Conservation (phyloP, 37 sponge, comb jelly and placozoan species). For the Dysidea cf. avara region DNA sequence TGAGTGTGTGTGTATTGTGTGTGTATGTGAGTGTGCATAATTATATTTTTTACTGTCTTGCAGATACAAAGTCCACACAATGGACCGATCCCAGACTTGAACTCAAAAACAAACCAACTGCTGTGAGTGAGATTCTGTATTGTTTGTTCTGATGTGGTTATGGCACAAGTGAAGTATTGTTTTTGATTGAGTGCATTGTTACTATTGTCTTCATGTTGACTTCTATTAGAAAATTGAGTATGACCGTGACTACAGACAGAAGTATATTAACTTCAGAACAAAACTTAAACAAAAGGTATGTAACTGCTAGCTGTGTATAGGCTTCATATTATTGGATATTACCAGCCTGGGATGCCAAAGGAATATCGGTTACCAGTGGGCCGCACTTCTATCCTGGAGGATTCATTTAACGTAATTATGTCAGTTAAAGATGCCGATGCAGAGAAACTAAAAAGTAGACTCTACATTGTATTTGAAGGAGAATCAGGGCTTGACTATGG, state of each 20-base stretch:
- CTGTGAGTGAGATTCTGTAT: constrained; percentile 35
- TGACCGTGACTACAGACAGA: constrained; percentile 84
- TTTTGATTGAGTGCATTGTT: not conserved
- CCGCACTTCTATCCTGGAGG: constrained; percentile 72
- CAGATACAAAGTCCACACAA: constrained; percentile 83
- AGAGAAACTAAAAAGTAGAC: constrained; percentile 46
- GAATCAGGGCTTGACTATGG: constrained; percentile 97
- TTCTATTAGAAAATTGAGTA: constrained; percentile 61
- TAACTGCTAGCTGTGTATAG: not conserved
- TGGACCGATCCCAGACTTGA: constrained; percentile 82
- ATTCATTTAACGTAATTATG: constrained; percentile 78
- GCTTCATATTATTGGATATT: too few relatives aligned
- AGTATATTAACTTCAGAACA: constrained; percentile 74
- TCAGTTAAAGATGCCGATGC: constrained; percentile 52
- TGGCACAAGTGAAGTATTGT: too few relatives aligned
- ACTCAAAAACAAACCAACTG: constrained; percentile 56
- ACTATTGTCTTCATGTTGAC: too few relatives aligned
- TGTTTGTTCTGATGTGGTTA: too few relatives aligned
- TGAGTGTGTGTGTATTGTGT: too few relatives aligned
- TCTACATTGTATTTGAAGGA: constrained; percentile 81
- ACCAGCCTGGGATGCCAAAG: constrained; percentile 55
- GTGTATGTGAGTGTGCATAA: too few relatives aligned
- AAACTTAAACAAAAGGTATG: constrained; percentile 39
- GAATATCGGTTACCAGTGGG: constrained; percentile 64
- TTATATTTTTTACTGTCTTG: not conserved